Evolutionary conservation across 2,113 vertebrate species (phyloP).

Genomic region (Microcebus griseorufus): DNA sequence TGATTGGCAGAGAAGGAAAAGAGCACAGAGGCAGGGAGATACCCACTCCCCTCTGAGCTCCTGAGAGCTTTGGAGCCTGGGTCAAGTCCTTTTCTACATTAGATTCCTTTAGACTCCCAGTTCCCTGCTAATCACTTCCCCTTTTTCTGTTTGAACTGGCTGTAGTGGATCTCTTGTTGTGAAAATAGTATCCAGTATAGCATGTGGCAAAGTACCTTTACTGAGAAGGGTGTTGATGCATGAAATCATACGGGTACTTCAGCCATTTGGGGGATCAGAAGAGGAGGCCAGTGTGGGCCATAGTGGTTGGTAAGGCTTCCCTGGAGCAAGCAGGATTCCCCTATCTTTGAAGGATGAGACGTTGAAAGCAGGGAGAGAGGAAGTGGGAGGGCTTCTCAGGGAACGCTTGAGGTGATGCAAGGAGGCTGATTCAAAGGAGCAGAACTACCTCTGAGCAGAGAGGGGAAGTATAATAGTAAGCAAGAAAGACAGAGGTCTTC

Average conservation of each 20-base stretch:
- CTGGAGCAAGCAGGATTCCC: neutral
- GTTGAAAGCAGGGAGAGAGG: neutral
- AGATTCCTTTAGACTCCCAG: neutral
- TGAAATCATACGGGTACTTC: neutral
- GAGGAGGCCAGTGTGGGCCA: neutral
- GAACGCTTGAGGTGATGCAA: neutral
- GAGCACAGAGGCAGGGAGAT: neutral
- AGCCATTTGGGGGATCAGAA: neutral
- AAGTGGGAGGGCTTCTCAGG: neutral
- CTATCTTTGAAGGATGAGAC: neutral
- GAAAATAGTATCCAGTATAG: neutral
- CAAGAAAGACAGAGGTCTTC: neutral
- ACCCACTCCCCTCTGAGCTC: accelerated
- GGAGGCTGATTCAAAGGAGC: neutral
- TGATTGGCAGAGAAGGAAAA: neutral
- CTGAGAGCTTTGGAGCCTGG: neutral
- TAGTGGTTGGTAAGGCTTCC: neutral
- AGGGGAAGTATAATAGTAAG: neutral
- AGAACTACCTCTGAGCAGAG: neutral
- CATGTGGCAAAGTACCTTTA: neutral
- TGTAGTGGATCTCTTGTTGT: neutral
- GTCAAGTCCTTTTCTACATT: neutral
- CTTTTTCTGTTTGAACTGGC: neutral
- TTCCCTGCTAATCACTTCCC: neutral
- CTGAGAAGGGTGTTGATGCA: neutral